phyloP scores from a whole-genome alignment of 2,888 invertebrate species.

The Halictus ligatus region DNA sequence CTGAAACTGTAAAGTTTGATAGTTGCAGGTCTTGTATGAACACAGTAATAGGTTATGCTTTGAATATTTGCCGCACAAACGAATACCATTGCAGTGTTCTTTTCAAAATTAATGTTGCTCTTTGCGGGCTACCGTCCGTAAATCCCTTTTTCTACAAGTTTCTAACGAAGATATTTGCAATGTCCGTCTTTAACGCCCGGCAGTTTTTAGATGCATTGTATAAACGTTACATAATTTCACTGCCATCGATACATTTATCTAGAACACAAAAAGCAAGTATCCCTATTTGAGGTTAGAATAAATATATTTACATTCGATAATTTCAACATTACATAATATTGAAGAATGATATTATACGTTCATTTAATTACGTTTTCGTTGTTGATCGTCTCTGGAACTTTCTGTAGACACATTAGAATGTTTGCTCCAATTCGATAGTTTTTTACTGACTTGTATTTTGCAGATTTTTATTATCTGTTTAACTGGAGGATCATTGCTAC shows the following conservation, averaged over 20 bases:
- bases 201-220: slow-evolving; percentile 77
- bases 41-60: slow-evolving; percentile 22
- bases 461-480: slow-evolving; percentile 91
- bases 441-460: slow-evolving; percentile 25
- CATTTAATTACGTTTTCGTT: slow-evolving; percentile 11
- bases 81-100: slow-evolving; percentile 24
- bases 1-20: background rate
- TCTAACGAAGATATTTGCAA: slow-evolving; percentile 55
- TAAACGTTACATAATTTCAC: slow-evolving; percentile 73
- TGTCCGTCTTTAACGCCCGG: slow-evolving; percentile 74
- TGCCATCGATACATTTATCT: slow-evolving; percentile 85
- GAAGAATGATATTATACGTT: slow-evolving; percentile 8
- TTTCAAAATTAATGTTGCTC: slow-evolving; percentile 39
- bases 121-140: slow-evolving; percentile 14
- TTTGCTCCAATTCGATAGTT: background rate
- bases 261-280: slow-evolving; percentile 89
- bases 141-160: slow-evolving; percentile 45
- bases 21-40: slow-evolving; percentile 24
- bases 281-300: slow-evolving; percentile 63
- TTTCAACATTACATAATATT: slow-evolving; percentile 64
- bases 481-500: slow-evolving; percentile 92
- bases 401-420: background rate
- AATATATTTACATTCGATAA: slow-evolving; percentile 52
- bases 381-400: background rate
- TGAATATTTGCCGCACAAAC: slow-evolving; percentile 50